Conservation (phyloP, 2,113 vertebrate genomes). For the Laticauda laticaudata region DNA sequence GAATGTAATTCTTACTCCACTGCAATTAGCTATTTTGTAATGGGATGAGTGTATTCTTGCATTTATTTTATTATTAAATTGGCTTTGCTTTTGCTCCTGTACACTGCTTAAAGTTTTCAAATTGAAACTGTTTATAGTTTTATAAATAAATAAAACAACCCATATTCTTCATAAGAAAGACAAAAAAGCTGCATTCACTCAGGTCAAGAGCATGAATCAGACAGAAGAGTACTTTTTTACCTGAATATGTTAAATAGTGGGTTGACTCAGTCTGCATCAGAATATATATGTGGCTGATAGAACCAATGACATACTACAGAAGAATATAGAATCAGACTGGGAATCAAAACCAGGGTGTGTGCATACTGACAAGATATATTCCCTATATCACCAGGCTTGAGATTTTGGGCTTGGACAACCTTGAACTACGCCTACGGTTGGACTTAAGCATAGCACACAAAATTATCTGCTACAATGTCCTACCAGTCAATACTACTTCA, state of each 20-base stretch:
- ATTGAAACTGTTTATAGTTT: not conserved
- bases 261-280: not conserved
- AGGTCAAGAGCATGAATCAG: not conserved
- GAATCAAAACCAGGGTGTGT: not conserved
- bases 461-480: no score
- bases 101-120: not conserved
- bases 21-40: not conserved
- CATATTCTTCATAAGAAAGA: not conserved
- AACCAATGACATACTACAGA: not conserved
- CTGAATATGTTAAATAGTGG: not conserved
- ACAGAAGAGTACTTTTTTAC: not conserved
- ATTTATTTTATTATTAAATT: not conserved
- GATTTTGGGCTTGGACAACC: no score
- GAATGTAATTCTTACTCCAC: not conserved
- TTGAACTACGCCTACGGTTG: no score
- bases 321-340: not conserved
- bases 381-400: no score
- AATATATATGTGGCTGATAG: not conserved
- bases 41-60: not conserved
- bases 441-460: no score
- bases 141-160: not conserved
- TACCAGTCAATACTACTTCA: no score
- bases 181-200: not conserved
- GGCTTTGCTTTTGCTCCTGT: not conserved
- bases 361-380: not conserved